Base-by-base conservation (phyloP, 64 coral and sea anemone genomes). In the Dendrophyllia cribrosa region DNA sequence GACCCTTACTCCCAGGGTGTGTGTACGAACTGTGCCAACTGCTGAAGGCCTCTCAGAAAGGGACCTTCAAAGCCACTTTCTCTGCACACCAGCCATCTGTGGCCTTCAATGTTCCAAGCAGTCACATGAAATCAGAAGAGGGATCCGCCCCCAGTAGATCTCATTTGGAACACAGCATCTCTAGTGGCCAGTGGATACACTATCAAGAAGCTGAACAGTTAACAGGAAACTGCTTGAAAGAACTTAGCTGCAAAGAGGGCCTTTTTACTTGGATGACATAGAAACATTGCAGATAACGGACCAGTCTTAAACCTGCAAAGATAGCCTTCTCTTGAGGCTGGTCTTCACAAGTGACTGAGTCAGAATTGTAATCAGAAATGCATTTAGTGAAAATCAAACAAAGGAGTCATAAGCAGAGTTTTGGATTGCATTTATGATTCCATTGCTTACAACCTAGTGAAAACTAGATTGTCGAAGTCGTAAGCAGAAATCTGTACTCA, bases 1-100 rank as follows among this genome's bases (percentile, higher is more conserved):
- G 96, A 51, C 90, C 96, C 1, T 80, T 98, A 60, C 76, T 98
- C 44, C 96, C 96, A 53, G 88, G 82, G 19, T 93, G 87, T 64
- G 25, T 93, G 66, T 88, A 82, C 43, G 87, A 83, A 55, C 72
- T 98, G 13, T 98, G 90, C 19, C 63, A 93, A 13, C 73, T 98
- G 25, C 62, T 98, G 50, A 76, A 93, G 68, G 51, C 82, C 43
- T 93, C 90, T 10, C 96, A 98, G 23, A 64, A 82, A 59, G 93
- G 79, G 65, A 62, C 63, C 22, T 98, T 90, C 12, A 90, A 87
- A 46, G 75, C 91, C 56, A 88, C 59, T 7, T 76, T 92, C 56
- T 82, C 62, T 25, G 80, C 86, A 64, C 87, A 93, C 82, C 93
- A 95, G 66, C 86, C 68, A 48, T 89, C 96, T 68, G 90, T 95